Percentiles rank a stretch among this genome's conserved stretches.
These are phyloP conservation scores for Pararge aegeria DNA, from an alignment of 1,140 invertebrate species.

Conservation along the genomic window DNA sequence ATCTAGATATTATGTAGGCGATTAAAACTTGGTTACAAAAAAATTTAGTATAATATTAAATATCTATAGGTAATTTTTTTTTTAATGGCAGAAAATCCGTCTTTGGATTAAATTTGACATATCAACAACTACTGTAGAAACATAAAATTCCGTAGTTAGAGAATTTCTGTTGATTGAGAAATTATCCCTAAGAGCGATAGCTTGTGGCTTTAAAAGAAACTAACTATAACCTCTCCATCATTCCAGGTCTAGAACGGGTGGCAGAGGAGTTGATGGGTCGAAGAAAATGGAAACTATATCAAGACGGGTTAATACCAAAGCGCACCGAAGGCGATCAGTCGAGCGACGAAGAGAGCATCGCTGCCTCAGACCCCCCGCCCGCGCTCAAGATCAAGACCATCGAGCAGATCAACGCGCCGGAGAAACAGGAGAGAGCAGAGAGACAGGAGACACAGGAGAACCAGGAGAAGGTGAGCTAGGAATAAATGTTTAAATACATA, in stretches of 20 bases:
- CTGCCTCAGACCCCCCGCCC: constrained; percentile 63
- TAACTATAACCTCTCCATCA: background rate
- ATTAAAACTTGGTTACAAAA: too few species aligned
- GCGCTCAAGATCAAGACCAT: constrained; percentile 77
- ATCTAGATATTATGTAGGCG: too few species aligned
- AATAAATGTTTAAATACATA: too few species aligned
- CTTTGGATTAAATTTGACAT: too few species aligned
- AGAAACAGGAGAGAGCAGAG: constrained; percentile 47
- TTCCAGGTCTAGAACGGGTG: constrained; percentile 95
- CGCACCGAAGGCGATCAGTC: constrained; percentile 64
- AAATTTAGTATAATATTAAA: too few species aligned
- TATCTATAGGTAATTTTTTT: too few species aligned
- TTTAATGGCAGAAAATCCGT: too few species aligned
- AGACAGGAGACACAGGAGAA: constrained; percentile 49
- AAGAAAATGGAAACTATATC: constrained; percentile 95
- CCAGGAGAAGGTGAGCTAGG: constrained; percentile 27
- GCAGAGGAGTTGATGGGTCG: constrained; percentile 97
- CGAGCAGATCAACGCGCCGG: constrained; percentile 73
- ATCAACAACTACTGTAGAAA: too few species aligned
- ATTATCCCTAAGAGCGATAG: too few species aligned
- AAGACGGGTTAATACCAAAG: constrained; percentile 86
- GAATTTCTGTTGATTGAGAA: too few species aligned
- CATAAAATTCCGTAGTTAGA: too few species aligned
- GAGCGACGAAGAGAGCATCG: constrained; percentile 66
- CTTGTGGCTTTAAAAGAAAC: too few species aligned